phyloP scores from a whole-genome alignment of 1,140 invertebrate species.

The Panagrolaimus sp. region DNA sequence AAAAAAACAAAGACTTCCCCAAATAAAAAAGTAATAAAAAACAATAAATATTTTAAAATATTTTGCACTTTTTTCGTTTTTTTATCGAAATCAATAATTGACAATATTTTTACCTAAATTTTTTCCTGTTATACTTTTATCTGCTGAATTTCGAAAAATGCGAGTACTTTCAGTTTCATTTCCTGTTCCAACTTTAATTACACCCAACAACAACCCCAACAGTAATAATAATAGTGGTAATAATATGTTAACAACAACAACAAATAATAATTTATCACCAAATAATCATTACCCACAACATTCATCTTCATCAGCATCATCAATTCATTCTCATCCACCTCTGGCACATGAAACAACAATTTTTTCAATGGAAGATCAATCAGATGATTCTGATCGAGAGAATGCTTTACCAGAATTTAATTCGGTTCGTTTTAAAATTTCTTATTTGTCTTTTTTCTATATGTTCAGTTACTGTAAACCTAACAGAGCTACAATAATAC shows the following conservation, averaged over 20 bases:
- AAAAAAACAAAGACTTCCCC: too few relatives aligned
- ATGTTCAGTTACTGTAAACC: too few relatives aligned
- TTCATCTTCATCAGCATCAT: too few relatives aligned
- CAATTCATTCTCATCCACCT: neutral
- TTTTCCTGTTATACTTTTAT: neutral
- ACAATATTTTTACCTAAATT: too few relatives aligned
- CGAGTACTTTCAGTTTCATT: constrained; percentile 6
- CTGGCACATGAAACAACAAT: neutral
- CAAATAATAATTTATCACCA: too few relatives aligned
- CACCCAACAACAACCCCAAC: neutral
- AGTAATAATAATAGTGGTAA: neutral
- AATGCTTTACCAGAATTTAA: neutral
- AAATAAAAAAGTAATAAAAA: too few relatives aligned
- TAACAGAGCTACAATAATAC: too few relatives aligned
- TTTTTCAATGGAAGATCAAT: constrained; percentile 1
- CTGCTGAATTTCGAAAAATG: neutral
- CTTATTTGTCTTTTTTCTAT: neutral
- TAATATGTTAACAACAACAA: neutral
- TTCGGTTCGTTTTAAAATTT: neutral
- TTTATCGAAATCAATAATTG: too few relatives aligned
- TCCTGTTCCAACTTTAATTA: neutral
- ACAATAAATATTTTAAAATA: too few relatives aligned
- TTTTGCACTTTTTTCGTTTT: too few relatives aligned
- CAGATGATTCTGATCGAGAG: neutral
- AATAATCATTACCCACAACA: too few relatives aligned